Base-by-base conservation (phyloP, 2,113 vertebrate species). In the Poicephalus meyeri region DNA sequence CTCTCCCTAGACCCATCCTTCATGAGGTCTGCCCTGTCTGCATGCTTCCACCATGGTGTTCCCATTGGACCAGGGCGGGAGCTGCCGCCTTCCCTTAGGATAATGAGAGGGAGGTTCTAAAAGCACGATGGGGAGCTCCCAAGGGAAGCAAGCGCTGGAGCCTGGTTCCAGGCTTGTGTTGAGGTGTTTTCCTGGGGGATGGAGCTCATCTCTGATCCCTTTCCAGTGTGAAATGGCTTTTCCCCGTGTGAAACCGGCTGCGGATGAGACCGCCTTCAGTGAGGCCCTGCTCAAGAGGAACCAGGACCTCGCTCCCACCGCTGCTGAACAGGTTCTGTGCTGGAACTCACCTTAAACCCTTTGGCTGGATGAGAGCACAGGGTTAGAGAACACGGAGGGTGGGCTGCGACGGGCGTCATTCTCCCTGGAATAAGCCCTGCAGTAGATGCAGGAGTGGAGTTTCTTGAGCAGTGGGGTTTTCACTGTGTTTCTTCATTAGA, bases 161-260 rank as follows among this genome's bases (percentile, higher is more conserved):
- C 8, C 10, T 7, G 55, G 55, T 9, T 14, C 55, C 33, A 4
- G 6, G 19, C 31, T 33, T 17, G 29, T 18, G 26, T 11, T 49
- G 65, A 55, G 28, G 13, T 6, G 6, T 10, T 7, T 8, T 16
- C 46, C 41, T 14, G 0, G 10, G 69, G 64, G 0, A 7, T 7
- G 39, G 19, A 25, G 15, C 74, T 95, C 66, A 66, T 11, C 1
- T 26, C 31, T 60, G 50, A 78, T 68, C 93, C 74, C 28, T 0
- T 39, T 89, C 6, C 86, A 99, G 99, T 99, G 99, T 35, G 99
- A 99, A 95, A 99, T 99, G 99, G 99, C 99, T 3, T 99, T 99
- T 81, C 99, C 99, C 7, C 98, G 99, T 0, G 99, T 99, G 33
- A 99, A 99, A 41, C 99, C 99, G 0, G 99, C 99, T 0, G 98